Percentiles rank a stretch among this genome's conserved stretches.
These are phyloP conservation scores for Bolinopsis microptera DNA, from an alignment of 37 sponge, comb jelly and placozoan genomes.

Conservation along the genomic window DNA sequence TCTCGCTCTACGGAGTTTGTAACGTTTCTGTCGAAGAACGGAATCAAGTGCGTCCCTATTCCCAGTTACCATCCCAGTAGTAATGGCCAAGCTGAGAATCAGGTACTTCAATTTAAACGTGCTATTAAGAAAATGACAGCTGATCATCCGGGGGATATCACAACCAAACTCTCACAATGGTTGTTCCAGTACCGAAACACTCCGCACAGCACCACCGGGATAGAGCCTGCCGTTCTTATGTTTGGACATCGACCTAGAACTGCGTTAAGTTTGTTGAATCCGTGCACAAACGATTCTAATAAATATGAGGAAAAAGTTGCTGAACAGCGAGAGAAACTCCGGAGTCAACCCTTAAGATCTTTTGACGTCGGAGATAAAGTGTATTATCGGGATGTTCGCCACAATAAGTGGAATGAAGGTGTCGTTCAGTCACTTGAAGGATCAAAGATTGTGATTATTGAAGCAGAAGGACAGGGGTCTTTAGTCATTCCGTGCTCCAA, in stretches of 20 bases:
- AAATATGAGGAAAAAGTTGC: too few species aligned
- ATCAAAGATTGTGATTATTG: neutral
- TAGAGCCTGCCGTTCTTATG: too few species aligned
- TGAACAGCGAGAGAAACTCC: neutral
- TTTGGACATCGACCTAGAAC: too few species aligned
- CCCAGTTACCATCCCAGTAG: conserved; percentile 9
- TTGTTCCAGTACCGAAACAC: too few species aligned
- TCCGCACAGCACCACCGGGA: too few species aligned
- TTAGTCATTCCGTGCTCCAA: too few species aligned
- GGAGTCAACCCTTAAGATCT: neutral
- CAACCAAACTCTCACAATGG: too few species aligned
- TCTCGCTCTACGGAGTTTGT: neutral
- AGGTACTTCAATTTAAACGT: neutral
- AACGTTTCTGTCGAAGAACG: conserved; percentile 39
- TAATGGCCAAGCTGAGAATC: neutral
- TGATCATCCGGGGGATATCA: too few species aligned
- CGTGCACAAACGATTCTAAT: too few species aligned
- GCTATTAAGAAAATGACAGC: neutral
- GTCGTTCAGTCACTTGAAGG: neutral
- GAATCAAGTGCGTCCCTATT: neutral
- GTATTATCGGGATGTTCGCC: neutral
- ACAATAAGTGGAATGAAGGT: neutral
- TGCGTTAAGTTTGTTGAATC: too few species aligned
- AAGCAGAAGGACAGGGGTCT: too few species aligned
- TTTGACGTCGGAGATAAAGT: neutral